Conservation (phyloP, 2,797 vertebrate species). For the Coregonus suidteri region DNA sequence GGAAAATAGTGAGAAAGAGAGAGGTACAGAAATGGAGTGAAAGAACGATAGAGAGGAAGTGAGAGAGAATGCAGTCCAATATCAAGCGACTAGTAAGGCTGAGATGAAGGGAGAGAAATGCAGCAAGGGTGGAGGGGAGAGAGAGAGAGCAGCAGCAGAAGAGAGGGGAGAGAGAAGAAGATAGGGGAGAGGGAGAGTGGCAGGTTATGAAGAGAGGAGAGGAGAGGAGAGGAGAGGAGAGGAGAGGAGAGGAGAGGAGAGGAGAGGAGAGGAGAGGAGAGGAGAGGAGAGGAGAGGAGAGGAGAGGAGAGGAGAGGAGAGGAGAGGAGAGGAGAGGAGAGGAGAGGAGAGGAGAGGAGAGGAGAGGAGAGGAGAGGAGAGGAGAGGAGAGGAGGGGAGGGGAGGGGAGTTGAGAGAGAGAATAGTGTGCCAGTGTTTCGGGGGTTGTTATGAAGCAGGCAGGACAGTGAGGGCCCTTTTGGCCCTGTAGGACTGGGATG, state of each 20-base stretch:
- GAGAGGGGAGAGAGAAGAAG: too few species aligned
- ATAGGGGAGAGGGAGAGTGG: constrained; percentile 25
- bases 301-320: too few species aligned
- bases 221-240: constrained; percentile 18
- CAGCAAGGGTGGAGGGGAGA: not conserved
- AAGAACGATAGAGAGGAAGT: not conserved
- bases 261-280: constrained; percentile 12
- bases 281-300: not conserved
- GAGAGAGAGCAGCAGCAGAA: constrained; percentile 47
- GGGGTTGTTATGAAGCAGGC: constrained; percentile 46
- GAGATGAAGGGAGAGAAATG: constrained; percentile 31
- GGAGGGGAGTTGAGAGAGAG: not conserved
- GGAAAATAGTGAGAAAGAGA: too few species aligned
- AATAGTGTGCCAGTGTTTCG: constrained; percentile 48
- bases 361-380: not conserved
- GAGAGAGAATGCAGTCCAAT: constrained; percentile 15
- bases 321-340: too few species aligned
- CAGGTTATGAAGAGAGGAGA: not conserved
- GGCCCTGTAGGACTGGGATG: constrained; percentile 41
- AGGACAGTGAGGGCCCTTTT: constrained; percentile 66
- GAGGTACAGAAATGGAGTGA: constrained; percentile 2
- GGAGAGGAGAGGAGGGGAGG: constrained; percentile 10
- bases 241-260: too few species aligned
- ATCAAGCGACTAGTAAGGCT: constrained; percentile 27
- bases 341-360: constrained; percentile 14